Evolutionary conservation across 2,113 vertebrate genomes (phyloP).

Genomic region (Uropsilus gracilis): DNA sequence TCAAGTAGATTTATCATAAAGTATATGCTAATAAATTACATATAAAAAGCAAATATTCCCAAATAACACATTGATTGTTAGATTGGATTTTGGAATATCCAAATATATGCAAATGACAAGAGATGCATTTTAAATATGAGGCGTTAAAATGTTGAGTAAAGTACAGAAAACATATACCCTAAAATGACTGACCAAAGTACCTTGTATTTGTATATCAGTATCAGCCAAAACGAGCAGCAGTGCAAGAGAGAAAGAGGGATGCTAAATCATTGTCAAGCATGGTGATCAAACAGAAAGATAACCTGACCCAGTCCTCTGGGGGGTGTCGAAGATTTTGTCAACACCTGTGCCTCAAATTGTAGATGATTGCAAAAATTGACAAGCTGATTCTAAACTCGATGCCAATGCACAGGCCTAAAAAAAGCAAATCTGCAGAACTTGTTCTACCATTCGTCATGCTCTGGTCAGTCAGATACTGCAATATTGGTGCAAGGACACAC

Average conservation of each 20-base stretch:
- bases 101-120: background rate
- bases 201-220: background rate
- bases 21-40: background rate
- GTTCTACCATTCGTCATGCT: background rate
- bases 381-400: no score
- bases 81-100: background rate
- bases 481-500: background rate
- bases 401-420: conserved; percentile 1
- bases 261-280: background rate
- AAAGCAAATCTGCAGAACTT: background rate
- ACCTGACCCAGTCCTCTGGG: background rate
- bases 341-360: no score
- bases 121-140: background rate
- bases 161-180: background rate
- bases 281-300: background rate
- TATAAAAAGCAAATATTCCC: background rate
- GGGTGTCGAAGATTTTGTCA: no score
- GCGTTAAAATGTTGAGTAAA: background rate
- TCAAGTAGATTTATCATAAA: background rate
- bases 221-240: background rate
- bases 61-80: background rate
- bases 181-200: background rate
- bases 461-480: background rate
- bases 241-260: background rate
- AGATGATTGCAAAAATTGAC: no score